Conservation (phyloP, 2,113 vertebrate genomes). For the Aegithalos caudatus region DNA sequence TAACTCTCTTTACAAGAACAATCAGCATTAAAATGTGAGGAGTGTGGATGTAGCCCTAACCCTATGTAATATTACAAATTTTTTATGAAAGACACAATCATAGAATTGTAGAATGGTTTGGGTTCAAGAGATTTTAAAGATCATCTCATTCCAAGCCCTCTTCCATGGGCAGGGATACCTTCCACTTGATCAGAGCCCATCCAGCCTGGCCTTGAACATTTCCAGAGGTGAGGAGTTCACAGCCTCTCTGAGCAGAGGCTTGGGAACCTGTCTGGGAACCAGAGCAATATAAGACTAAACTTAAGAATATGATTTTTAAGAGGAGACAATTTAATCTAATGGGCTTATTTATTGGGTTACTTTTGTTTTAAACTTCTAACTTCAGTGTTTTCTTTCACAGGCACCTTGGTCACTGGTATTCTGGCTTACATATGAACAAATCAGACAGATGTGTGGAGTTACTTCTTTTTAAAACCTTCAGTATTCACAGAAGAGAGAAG, state of each 20-base stretch:
- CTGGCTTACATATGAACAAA: constrained; percentile 87
- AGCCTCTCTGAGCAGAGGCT: not conserved
- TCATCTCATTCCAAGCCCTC: not conserved
- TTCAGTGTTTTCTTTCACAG: constrained; percentile 72
- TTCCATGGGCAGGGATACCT: not conserved
- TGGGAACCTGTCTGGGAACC: not conserved
- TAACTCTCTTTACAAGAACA: not conserved
- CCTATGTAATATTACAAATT: not conserved
- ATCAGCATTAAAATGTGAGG: not conserved
- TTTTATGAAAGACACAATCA: not conserved
- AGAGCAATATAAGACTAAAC: not conserved
- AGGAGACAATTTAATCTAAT: not conserved
- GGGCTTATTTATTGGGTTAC: not conserved
- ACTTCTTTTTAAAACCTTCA: constrained; percentile 75
- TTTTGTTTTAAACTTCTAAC: constrained; percentile 48
- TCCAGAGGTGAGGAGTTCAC: not conserved
- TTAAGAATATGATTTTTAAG: not conserved
- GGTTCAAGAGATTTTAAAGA: not conserved
- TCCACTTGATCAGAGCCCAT: not conserved
- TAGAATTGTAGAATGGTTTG: not conserved
- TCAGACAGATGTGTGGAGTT: constrained; percentile 77
- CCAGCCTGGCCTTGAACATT: not conserved
- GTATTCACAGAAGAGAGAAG: not conserved
- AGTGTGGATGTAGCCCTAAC: not conserved
- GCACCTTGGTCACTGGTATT: constrained; percentile 88